These are phyloP conservation scores for Nyctereutes procyonoides DNA, from an alignment of 2,113 vertebrate species.

Conservation along the genomic window DNA sequence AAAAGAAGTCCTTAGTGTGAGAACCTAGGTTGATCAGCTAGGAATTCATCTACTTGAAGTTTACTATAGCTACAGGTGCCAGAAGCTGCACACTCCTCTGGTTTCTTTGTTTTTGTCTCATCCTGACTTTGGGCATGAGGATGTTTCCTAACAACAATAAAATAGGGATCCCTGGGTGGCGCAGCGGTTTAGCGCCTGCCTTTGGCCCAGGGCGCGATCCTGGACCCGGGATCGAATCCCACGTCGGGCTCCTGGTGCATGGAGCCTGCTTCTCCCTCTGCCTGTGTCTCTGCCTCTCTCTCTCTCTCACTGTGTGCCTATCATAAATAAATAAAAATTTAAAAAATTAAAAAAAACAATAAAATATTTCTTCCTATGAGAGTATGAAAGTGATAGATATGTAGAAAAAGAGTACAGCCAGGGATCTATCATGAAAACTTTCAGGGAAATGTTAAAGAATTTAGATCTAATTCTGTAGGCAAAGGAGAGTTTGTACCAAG, in stretches of 20 bases:
- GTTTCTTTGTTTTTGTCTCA: not conserved
- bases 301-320: too few species aligned
- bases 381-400: not conserved
- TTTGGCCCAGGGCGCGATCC: too few species aligned
- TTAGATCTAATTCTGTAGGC: slow-evolving; percentile 29
- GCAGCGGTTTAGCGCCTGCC: too few species aligned
- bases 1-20: not conserved
- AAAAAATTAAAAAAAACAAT: too few species aligned
- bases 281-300: too few species aligned
- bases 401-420: not conserved
- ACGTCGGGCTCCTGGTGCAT: too few species aligned
- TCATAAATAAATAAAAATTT: too few species aligned
- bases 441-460: not conserved
- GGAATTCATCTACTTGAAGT: not conserved
- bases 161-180: too few species aligned
- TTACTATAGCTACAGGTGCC: not conserved
- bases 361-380: not conserved
- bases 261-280: too few species aligned
- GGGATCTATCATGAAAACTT: not conserved
- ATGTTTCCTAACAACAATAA: not conserved
- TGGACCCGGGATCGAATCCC: too few species aligned
- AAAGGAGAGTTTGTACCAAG: not conserved
- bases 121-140: not conserved
- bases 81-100: not conserved
- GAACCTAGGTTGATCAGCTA: not conserved